Evolutionary conservation across 2,888 invertebrate genomes (phyloP), one percentile per base, ranked within the genome.

Genomic region (Eurytoma californica): DNA sequence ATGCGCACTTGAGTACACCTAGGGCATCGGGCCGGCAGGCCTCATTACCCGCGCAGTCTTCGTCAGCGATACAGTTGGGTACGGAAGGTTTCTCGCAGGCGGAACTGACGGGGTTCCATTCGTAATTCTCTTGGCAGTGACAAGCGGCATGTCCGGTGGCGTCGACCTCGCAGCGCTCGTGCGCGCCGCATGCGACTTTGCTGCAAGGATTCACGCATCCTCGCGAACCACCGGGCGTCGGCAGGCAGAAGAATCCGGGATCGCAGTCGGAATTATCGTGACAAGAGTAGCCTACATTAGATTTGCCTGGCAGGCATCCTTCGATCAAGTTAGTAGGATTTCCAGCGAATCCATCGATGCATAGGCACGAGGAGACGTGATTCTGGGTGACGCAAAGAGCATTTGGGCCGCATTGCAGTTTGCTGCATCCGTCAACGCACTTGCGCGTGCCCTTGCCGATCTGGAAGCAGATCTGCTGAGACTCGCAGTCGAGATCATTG

Each of bases 371-470:
- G 0, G 97, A 96, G 82, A 95, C 93, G 89, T 97, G 97, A 86
- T 95, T 95, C 85, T 96, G 94, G 18, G 95, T 94, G 9, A 97
- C 93, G 88, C 97, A 97, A 0, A 97, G 90, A 3, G 97, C 97
- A 89, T 97, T 97, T 0, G 97, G 97, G 14, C 97, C 97, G 88
- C 97, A 97, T 86, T 97, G 96, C 51, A 96, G 92, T 91, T 96
- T 96, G 82, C 94, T 94, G 86, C 97, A 97, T 0, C 95, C 95
- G 87, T 97, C 96, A 3, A 96, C 94, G 89, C 97, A 97, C 90
- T 95, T 95, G 74, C 97, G 92, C 3, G 94, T 89, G 47, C 94
- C 95, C 91, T 94, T 95, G 67, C 95, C 94, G 47, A 95, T 90
- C 91, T 96, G 96, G 91, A 97, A 96, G 89, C 97, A 97, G 86